Conservation (phyloP, 2,797 vertebrate species). For the Hapalemur alaotrensis region DNA sequence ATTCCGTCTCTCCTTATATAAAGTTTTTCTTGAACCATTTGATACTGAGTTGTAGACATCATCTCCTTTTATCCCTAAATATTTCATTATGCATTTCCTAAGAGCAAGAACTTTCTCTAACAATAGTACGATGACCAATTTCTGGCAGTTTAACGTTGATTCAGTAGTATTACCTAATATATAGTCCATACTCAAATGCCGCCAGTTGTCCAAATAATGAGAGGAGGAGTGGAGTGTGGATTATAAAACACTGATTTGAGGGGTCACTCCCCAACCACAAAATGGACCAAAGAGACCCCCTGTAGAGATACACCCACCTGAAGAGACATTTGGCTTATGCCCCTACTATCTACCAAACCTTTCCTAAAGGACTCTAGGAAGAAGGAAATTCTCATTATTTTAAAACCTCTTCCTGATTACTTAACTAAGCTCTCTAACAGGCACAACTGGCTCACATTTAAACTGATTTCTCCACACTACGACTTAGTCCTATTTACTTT, state of each 20-base stretch:
- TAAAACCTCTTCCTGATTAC: not conserved
- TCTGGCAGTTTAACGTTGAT: not conserved
- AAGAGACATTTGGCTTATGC: not conserved
- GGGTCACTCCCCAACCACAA: not conserved
- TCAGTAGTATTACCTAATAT: not conserved
- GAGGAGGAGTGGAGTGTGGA: not conserved
- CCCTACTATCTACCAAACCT: not conserved
- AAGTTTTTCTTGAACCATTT: not conserved
- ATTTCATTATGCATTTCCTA: not conserved
- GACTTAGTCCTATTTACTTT: not conserved
- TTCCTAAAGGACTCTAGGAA: not conserved
- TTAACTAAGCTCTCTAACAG: not conserved
- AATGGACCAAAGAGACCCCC: not conserved
- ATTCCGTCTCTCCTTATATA: not conserved
- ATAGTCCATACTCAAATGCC: not conserved
- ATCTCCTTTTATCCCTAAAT: not conserved
- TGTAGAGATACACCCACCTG: not conserved
- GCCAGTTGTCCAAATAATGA: not conserved
- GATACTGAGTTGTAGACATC: not conserved
- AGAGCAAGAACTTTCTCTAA: not conserved
- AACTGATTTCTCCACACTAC: not conserved
- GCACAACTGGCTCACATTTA: not conserved
- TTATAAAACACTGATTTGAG: not conserved
- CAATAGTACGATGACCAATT: not conserved
- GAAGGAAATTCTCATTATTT: not conserved